These are phyloP conservation scores for Pyrocoelia pectoralis DNA, from an alignment of 2,888 invertebrate species.

Conservation along the genomic window DNA sequence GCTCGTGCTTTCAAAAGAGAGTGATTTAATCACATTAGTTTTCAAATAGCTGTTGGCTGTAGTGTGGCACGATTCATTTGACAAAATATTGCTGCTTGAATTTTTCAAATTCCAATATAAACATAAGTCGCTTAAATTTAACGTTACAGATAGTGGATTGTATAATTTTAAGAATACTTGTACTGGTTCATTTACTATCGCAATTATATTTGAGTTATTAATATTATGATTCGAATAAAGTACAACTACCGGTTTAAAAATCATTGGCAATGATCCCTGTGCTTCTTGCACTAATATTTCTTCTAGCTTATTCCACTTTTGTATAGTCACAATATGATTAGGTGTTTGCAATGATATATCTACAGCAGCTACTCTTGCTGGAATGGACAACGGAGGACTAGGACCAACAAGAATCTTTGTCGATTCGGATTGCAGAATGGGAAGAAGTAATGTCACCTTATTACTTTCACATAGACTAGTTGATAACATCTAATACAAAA, in stretches of 20 bases:
- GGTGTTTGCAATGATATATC: slow-evolving; percentile 59
- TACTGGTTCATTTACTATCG: slow-evolving; percentile 83
- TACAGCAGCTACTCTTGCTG: slow-evolving; percentile 65
- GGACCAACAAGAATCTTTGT: slow-evolving; percentile 76
- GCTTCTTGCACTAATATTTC: slow-evolving; percentile 78
- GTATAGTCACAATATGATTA: slow-evolving; percentile 47
- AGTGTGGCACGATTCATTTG: slow-evolving; percentile 58
- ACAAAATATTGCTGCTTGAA: slow-evolving; percentile 54
- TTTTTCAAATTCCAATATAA: slow-evolving; percentile 76
- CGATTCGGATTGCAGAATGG: slow-evolving; percentile 72
- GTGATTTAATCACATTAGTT: slow-evolving; percentile 65
- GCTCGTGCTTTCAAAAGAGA: slow-evolving; percentile 67
- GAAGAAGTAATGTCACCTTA: slow-evolving; percentile 73
- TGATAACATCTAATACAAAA: slow-evolving; percentile 32
- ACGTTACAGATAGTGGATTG: slow-evolving; percentile 78
- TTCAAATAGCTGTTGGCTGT: slow-evolving; percentile 60
- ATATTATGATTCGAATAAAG: slow-evolving; percentile 75
- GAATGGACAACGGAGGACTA: slow-evolving; percentile 64
- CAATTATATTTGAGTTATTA: slow-evolving; percentile 71
- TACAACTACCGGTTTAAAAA: slow-evolving; percentile 81
- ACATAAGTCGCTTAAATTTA: slow-evolving; percentile 74
- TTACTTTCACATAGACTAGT: slow-evolving; percentile 36
- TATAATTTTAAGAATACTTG: slow-evolving; percentile 78
- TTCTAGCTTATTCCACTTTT: slow-evolving; percentile 77
- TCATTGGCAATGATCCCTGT: slow-evolving; percentile 72